Percentiles rank a stretch among this genome's conserved stretches.
Evolutionary conservation across 2,888 invertebrate genomes (phyloP).

Genomic region (Pogonocherus hispidulus): DNA sequence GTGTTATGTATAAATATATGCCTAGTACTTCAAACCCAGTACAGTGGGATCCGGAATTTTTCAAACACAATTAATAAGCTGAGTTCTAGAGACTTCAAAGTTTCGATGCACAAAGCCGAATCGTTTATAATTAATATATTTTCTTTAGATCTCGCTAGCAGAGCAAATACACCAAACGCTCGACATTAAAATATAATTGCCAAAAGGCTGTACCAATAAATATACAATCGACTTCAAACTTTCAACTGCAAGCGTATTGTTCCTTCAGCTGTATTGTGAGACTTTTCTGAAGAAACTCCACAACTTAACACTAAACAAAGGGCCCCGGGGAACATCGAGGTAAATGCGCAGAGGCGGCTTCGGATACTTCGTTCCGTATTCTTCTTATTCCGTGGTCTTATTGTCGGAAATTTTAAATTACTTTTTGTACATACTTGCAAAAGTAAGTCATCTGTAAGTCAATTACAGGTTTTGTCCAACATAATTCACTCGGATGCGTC

Average conservation of each 20-base stretch:
- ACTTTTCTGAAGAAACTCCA: constrained; percentile 22
- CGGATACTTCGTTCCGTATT: background rate
- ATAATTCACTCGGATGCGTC: no score
- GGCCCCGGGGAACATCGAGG: background rate
- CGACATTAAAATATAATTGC: constrained; percentile 1
- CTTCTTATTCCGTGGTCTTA: no score
- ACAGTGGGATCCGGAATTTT: no score
- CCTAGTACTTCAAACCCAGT: no score
- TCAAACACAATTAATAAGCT: background rate
- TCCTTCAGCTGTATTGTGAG: background rate
- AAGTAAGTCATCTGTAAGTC: no score
- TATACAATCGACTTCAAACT: constrained; percentile 4
- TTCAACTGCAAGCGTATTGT: background rate
- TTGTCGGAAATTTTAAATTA: background rate
- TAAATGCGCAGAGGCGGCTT: background rate
- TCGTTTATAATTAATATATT: background rate
- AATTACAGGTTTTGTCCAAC: no score
- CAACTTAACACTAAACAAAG: constrained; percentile 21
- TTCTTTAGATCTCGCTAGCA: background rate
- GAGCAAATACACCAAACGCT: background rate
- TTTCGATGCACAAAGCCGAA: background rate
- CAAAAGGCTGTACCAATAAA: constrained; percentile 8
- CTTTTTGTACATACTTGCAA: no score
- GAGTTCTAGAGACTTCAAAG: background rate
- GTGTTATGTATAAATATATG: no score